Conservation (phyloP, 1,140 invertebrate species). For the Drosophila murphyi region DNA sequence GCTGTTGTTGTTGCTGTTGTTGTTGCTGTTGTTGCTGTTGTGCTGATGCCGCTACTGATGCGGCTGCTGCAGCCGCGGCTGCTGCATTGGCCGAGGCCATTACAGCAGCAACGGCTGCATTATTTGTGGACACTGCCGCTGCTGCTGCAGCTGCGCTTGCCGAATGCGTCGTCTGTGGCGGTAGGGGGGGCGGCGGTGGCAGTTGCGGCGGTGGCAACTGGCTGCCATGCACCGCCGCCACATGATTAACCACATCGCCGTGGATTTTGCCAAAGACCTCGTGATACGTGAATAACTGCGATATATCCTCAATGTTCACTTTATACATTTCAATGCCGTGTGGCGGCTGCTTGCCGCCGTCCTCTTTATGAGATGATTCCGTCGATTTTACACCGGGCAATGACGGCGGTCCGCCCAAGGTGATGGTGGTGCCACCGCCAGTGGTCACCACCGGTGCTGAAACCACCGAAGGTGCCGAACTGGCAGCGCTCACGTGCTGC, state of each 20-base stretch:
- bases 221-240: slow-evolving; percentile 71
- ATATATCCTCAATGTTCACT: slow-evolving; percentile 93
- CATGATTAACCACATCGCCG: slow-evolving; percentile 86
- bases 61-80: slow-evolving; percentile 66
- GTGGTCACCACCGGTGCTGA: slow-evolving; percentile 85
- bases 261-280: slow-evolving; percentile 94
- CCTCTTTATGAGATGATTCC: slow-evolving; percentile 85
- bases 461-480: slow-evolving; percentile 74
- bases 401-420: slow-evolving; percentile 87
- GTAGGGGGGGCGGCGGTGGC: slow-evolving; percentile 66
- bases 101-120: slow-evolving; percentile 77
- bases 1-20: slow-evolving; percentile 27
- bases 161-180: slow-evolving; percentile 72
- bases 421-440: slow-evolving; percentile 88
- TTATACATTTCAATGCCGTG: slow-evolving; percentile 91
- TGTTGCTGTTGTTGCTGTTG: slow-evolving; percentile 48
- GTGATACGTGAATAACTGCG: slow-evolving; percentile 92
- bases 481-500: slow-evolving; percentile 81
- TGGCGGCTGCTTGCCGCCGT: slow-evolving; percentile 86
- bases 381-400: slow-evolving; percentile 80
- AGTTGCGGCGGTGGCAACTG: slow-evolving; percentile 71
- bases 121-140: slow-evolving; percentile 73
- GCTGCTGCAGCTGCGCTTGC: slow-evolving; percentile 68
- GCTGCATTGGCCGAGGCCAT: slow-evolving; percentile 75
- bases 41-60: slow-evolving; percentile 51